These are phyloP conservation scores for Scartelaos histophorus DNA, from an alignment of 2,113 vertebrate genomes.

Conservation along the genomic window DNA sequence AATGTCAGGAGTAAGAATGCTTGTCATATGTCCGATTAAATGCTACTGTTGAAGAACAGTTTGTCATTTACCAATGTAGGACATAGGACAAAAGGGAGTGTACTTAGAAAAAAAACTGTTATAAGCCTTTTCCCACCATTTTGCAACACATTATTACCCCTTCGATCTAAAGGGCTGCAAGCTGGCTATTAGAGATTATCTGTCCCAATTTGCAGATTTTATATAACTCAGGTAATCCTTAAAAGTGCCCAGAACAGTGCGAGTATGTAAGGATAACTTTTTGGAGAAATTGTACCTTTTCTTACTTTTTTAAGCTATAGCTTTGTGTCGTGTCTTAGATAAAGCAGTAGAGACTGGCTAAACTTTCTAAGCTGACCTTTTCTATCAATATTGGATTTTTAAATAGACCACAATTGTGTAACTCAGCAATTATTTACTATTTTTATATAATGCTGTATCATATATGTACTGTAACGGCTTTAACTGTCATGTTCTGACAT, in stretches of 20 bases:
- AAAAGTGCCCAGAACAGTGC: conserved; percentile 69
- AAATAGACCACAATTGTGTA: conserved; percentile 33
- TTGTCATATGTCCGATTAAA: conserved; percentile 18
- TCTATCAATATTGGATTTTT: conserved; percentile 57
- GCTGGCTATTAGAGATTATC: conserved; percentile 71
- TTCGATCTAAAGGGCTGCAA: conserved; percentile 69
- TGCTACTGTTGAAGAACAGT: conserved; percentile 14
- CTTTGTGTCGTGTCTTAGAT: conserved; percentile 58
- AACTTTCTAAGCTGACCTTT: conserved; percentile 66
- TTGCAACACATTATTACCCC: conserved; percentile 69
- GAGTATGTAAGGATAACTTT: conserved; percentile 55
- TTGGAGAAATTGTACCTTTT: conserved; percentile 34
- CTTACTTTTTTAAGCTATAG: conserved; percentile 55
- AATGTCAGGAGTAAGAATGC: conserved; percentile 41
- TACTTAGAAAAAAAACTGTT: conserved; percentile 63
- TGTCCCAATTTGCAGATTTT: conserved; percentile 63
- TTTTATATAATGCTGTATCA: conserved; percentile 73
- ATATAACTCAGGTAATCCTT: conserved; percentile 77
- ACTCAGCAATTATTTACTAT: conserved; percentile 61
- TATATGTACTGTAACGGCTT: conserved; percentile 57
- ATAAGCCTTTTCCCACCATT: conserved; percentile 62
- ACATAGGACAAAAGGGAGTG: conserved; percentile 44
- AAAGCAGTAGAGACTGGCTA: conserved; percentile 57
- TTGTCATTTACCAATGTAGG: conserved; percentile 42
- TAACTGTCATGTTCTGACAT: conserved; percentile 59